These are phyloP conservation scores for Esperia sulphurella DNA, from an alignment of 2,888 invertebrate genomes.

Conservation along the genomic window DNA sequence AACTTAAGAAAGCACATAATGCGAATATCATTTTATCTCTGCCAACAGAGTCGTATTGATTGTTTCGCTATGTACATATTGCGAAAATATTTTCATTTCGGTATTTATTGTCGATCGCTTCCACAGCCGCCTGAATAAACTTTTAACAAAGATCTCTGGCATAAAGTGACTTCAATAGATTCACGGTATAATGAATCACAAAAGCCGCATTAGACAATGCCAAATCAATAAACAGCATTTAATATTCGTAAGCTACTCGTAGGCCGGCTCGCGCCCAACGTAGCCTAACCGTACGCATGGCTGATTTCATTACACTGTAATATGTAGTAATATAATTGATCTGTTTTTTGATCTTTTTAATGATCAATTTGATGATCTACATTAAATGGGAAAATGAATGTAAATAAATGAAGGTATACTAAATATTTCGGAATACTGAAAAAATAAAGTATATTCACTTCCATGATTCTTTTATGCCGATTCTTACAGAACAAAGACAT, in stretches of 20 bases:
- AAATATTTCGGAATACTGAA: too few species aligned
- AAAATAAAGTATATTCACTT: too few species aligned
- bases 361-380: too few species aligned
- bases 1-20: neutral
- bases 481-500: too few species aligned
- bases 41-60: conserved; percentile 1
- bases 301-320: conserved; percentile 26
- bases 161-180: conserved; percentile 27
- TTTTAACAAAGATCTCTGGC: conserved; percentile 26
- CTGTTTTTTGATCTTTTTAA: too few species aligned
- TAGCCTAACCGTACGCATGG: conserved; percentile 19
- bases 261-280: neutral
- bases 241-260: conserved; percentile 18
- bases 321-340: conserved; percentile 11
- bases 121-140: conserved; percentile 19
- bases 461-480: too few species aligned
- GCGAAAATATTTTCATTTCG: conserved; percentile 21
- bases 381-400: too few species aligned
- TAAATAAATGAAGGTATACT: too few species aligned
- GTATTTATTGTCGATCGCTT: conserved; percentile 15
- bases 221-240: conserved; percentile 42
- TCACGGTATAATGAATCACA: conserved; percentile 31
- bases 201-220: conserved; percentile 35
- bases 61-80: conserved; percentile 11
- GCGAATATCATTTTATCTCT: conserved; percentile 3